Evolutionary conservation across 2,113 vertebrate species (phyloP).

Genomic region (Microcebus murinus): DNA sequence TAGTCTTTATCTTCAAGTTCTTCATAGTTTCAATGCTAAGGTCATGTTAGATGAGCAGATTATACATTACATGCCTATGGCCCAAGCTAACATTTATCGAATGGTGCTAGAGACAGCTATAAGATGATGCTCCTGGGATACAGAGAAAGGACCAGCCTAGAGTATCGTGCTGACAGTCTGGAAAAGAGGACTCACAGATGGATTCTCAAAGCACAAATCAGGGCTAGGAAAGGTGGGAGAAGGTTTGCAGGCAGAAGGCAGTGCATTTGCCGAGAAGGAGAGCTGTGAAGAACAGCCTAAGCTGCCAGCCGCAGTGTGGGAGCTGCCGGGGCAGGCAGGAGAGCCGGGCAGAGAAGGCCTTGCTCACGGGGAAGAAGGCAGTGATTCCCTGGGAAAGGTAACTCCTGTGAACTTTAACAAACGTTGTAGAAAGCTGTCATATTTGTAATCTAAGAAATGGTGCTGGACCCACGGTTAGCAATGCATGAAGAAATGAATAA

Average conservation of each 20-base stretch:
- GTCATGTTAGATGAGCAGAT: background rate
- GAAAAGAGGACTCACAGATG: background rate
- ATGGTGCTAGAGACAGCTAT: background rate
- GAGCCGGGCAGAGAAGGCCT: too few species aligned
- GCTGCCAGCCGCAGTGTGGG: too few species aligned
- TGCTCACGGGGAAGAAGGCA: background rate
- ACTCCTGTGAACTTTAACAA: background rate
- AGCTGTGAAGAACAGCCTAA: background rate
- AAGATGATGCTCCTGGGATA: background rate
- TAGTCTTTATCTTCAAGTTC: background rate
- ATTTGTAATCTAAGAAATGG: background rate
- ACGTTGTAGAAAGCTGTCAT: background rate
- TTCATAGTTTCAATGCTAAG: background rate
- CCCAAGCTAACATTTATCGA: background rate
- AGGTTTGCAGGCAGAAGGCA: background rate
- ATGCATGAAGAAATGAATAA: background rate
- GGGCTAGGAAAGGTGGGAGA: background rate
- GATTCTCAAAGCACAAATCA: background rate
- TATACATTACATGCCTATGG: background rate
- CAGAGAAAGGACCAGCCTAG: background rate
- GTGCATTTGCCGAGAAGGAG: background rate
- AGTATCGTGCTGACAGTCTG: background rate
- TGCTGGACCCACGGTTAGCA: background rate
- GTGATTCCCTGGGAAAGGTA: background rate
- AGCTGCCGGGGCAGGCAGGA: too few species aligned